phyloP scores from a whole-genome alignment of 2,113 vertebrate species.

The Butorides virescens region DNA sequence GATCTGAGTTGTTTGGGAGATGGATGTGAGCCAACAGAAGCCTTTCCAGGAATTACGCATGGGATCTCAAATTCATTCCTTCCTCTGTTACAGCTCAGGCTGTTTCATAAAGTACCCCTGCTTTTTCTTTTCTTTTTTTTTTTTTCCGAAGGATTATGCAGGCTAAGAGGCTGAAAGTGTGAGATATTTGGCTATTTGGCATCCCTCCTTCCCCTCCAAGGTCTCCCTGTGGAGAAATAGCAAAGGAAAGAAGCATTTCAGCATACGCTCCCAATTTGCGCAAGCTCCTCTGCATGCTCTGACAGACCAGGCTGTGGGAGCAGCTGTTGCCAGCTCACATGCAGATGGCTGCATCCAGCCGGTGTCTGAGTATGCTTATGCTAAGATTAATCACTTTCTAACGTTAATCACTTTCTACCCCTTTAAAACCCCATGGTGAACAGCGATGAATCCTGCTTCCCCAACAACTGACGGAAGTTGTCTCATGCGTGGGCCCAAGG shows the following conservation, averaged over 20 bases:
- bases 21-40: background rate
- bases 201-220: background rate
- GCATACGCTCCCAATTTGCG: fast-evolving
- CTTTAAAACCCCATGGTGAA: background rate
- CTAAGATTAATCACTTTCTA: background rate
- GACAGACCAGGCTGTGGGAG: background rate
- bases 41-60: constrained; percentile 1
- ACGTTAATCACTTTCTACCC: background rate
- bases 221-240: background rate
- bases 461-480: background rate
- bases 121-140: background rate
- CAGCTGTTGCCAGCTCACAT: background rate
- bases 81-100: background rate
- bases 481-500: background rate
- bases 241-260: background rate
- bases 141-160: background rate
- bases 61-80: background rate
- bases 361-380: background rate
- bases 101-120: constrained; percentile 11
- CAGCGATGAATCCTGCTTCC: background rate
- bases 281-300: background rate
- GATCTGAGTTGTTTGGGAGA: background rate
- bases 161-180: background rate
- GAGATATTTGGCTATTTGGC: background rate
- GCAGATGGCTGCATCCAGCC: background rate